A percentile compares a stretch with the other conserved stretches of the same genome.
phyloP scores from a whole-genome alignment of 2,797 vertebrate genomes.

The Semaprochilodus insignis region DNA sequence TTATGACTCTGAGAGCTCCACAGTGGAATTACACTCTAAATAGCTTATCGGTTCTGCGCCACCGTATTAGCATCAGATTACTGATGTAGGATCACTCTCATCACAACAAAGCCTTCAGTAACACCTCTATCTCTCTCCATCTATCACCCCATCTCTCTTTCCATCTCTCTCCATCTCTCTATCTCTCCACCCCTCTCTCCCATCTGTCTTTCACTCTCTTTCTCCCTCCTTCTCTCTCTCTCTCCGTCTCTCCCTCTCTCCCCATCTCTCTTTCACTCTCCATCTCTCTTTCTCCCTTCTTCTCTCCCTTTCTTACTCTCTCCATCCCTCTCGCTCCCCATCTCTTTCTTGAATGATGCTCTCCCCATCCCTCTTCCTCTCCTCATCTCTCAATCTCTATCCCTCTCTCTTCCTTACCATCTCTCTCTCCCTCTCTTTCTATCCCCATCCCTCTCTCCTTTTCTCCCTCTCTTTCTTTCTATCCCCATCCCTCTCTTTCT shows the following conservation, averaged over 20 bases:
- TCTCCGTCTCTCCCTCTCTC: no score
- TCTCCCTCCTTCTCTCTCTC: no score
- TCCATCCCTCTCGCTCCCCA: no score
- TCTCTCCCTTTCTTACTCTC: no score
- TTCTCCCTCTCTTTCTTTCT: background rate
- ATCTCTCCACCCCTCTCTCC: background rate
- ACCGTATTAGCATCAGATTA: conserved; percentile 55
- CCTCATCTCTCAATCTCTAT: conserved; percentile 1
- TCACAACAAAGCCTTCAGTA: conserved; percentile 11
- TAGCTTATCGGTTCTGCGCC: conserved; percentile 55
- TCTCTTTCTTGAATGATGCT: background rate
- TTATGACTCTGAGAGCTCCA: conserved; percentile 64
- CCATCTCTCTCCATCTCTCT: background rate
- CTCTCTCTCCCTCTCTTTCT: conserved; percentile 5
- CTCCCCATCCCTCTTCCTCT: conserved; percentile 9
- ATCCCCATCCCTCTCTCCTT: conserved; percentile 3
- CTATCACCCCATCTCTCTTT: background rate
- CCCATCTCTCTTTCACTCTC: no score
- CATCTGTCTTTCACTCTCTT: background rate
- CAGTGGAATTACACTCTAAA: conserved; percentile 68
- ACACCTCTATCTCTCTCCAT: background rate
- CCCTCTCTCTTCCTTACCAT: conserved; percentile 1
- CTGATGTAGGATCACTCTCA: conserved; percentile 56
- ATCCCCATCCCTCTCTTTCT: background rate
- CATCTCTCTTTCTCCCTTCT: no score